These are phyloP conservation scores for Melanostoma scalare DNA, from an alignment of 2,888 invertebrate species.

Conservation along the genomic window DNA sequence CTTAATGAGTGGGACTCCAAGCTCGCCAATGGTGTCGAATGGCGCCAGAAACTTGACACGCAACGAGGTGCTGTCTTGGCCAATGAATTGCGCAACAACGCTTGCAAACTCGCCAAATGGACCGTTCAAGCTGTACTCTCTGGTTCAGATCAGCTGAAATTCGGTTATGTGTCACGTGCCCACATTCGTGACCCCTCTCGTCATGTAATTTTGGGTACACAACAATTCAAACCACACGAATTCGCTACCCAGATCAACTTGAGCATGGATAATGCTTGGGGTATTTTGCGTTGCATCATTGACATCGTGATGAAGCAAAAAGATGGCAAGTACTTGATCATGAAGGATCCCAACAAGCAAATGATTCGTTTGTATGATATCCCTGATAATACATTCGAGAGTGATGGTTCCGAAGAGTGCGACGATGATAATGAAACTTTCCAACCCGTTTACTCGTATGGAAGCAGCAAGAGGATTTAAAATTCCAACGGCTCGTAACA, in stretches of 20 bases:
- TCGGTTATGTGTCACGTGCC: slow-evolving; percentile 98
- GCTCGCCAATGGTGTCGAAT: slow-evolving; percentile 97
- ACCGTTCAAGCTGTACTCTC: slow-evolving; percentile 97
- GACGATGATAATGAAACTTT: slow-evolving; percentile 81
- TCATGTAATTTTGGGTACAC: slow-evolving; percentile 97
- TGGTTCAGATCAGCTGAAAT: slow-evolving; percentile 98
- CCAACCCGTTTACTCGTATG: slow-evolving; percentile 80
- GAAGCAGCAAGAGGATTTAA: slow-evolving; percentile 67
- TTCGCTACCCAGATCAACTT: slow-evolving; percentile 99
- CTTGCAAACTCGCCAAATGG: slow-evolving; percentile 99
- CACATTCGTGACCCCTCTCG: slow-evolving; percentile 96
- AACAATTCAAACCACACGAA: slow-evolving; percentile 98
- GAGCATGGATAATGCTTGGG: slow-evolving; percentile 99
- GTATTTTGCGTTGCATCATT: slow-evolving; percentile 97
- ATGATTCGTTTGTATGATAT: slow-evolving; percentile 98
- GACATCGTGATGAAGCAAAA: slow-evolving; percentile 98
- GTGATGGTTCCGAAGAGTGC: slow-evolving; percentile 92
- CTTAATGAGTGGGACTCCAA: slow-evolving; percentile 99
- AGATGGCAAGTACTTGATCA: slow-evolving; percentile 97
- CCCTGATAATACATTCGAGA: slow-evolving; percentile 99
- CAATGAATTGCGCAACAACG: slow-evolving; percentile 98
- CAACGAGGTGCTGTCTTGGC: slow-evolving; percentile 99
- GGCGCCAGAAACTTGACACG: slow-evolving; percentile 98
- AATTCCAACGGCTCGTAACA: neutral
- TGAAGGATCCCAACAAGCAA: slow-evolving; percentile 99